Percentiles rank a stretch among this genome's conserved stretches.
phyloP scores from a whole-genome alignment of 2,797 vertebrate genomes.

The Phoebastria nigripes region DNA sequence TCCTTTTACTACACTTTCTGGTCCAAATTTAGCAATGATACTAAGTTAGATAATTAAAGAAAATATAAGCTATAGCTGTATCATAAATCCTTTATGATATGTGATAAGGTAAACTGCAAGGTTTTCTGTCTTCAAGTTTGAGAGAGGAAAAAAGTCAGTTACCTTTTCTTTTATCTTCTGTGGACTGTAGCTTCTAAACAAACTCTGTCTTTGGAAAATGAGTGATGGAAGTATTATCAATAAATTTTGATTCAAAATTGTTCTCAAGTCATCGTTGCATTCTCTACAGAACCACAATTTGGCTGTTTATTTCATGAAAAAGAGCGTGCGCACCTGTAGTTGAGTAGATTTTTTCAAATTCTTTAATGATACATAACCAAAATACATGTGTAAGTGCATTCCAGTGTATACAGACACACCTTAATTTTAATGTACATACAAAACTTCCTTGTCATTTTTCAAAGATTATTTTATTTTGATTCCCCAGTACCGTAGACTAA shows the following conservation, averaged over 20 bases:
- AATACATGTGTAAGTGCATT: neutral
- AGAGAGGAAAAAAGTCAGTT: neutral
- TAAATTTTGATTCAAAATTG: neutral
- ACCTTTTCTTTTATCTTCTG: neutral
- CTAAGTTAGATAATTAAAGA: neutral
- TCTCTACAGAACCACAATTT: neutral
- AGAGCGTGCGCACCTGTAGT: accelerated
- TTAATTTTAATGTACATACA: neutral
- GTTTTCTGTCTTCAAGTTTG: neutral
- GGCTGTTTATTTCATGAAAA: neutral
- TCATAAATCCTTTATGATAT: neutral
- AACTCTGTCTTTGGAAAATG: neutral
- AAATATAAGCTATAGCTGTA: neutral
- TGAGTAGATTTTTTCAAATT: neutral
- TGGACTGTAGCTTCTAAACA: neutral
- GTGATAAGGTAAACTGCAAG: neutral
- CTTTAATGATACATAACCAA: neutral
- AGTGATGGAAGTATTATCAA: neutral
- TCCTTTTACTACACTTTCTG: neutral
- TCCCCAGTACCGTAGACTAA: neutral
- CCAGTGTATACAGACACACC: neutral
- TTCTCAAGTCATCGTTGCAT: neutral
- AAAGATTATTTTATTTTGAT: neutral
- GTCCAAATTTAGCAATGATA: neutral
- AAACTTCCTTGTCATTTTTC: neutral